Evolutionary conservation across 2,797 vertebrate species (phyloP).

Genomic region (Pygocentrus nattereri): DNA sequence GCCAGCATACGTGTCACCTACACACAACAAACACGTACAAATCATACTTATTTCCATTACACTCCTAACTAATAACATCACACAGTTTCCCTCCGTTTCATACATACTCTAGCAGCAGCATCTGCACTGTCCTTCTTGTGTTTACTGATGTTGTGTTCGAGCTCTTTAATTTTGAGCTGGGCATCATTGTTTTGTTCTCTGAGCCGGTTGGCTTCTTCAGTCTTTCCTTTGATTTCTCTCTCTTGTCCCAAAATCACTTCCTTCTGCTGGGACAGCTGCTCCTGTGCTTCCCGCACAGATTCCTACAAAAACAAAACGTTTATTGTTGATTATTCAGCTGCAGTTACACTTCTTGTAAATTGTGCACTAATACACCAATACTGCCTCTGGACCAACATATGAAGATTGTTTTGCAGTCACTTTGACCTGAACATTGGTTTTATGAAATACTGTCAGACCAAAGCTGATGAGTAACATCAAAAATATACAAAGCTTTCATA

Average conservation of each 20-base stretch:
- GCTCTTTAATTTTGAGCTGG: conserved; percentile 89
- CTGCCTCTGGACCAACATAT: too few species aligned
- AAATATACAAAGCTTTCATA: too few species aligned
- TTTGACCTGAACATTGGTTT: too few species aligned
- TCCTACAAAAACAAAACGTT: conserved; percentile 75
- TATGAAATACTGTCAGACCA: too few species aligned
- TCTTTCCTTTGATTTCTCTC: conserved; percentile 87
- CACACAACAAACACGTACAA: background rate
- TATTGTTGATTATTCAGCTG: background rate
- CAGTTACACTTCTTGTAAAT: background rate
- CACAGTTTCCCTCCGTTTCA: background rate
- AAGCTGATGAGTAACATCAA: too few species aligned
- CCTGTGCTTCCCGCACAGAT: conserved; percentile 84
- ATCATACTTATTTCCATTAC: background rate
- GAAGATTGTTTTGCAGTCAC: too few species aligned
- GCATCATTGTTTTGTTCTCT: conserved; percentile 86
- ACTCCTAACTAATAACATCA: background rate
- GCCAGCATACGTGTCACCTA: conserved; percentile 90
- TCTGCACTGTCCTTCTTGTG: conserved; percentile 86
- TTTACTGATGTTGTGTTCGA: conserved; percentile 89
- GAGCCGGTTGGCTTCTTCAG: conserved; percentile 77
- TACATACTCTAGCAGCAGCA: conserved; percentile 80
- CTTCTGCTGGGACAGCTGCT: conserved; percentile 87
- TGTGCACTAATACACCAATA: background rate
- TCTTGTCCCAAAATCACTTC: conserved; percentile 85